Evolutionary conservation across 2,113 vertebrate genomes (phyloP).

Genomic region (Nibea coibor): DNA sequence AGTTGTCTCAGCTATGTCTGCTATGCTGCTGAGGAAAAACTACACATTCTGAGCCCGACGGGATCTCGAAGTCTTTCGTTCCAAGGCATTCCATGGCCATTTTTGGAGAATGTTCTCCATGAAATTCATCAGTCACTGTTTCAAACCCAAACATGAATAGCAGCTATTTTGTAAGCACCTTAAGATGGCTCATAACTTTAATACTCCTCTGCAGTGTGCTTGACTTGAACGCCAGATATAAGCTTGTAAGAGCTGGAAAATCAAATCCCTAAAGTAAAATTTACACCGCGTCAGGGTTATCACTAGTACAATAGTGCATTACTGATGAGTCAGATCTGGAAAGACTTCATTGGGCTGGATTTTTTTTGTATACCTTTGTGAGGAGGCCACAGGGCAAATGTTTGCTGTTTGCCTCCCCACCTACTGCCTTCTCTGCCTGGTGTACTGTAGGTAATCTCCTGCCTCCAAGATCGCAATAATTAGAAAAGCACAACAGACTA

Average conservation of each 20-base stretch:
- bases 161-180: constrained; percentile 21
- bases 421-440: neutral
- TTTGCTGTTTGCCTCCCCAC: neutral
- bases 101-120: constrained; percentile 7
- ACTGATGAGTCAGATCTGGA: neutral
- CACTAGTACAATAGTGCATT: neutral
- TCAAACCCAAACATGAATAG: constrained; percentile 19
- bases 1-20: constrained; percentile 35
- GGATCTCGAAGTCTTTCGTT: constrained; percentile 16
- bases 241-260: constrained; percentile 19
- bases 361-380: neutral
- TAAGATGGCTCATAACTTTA: constrained; percentile 27
- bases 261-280: constrained; percentile 40
- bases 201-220: constrained; percentile 1
- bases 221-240: neutral
- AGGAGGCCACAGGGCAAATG: neutral
- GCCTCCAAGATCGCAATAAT: neutral
- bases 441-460: neutral
- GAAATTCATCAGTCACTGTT: constrained; percentile 25
- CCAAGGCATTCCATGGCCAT: constrained; percentile 34
- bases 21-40: constrained; percentile 31
- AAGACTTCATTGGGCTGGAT: neutral
- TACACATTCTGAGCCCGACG: neutral
- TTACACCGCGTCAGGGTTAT: neutral
- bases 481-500: neutral